Evolutionary conservation across 2,888 invertebrate genomes (phyloP).

Genomic region (Metacarcinus magister): DNA sequence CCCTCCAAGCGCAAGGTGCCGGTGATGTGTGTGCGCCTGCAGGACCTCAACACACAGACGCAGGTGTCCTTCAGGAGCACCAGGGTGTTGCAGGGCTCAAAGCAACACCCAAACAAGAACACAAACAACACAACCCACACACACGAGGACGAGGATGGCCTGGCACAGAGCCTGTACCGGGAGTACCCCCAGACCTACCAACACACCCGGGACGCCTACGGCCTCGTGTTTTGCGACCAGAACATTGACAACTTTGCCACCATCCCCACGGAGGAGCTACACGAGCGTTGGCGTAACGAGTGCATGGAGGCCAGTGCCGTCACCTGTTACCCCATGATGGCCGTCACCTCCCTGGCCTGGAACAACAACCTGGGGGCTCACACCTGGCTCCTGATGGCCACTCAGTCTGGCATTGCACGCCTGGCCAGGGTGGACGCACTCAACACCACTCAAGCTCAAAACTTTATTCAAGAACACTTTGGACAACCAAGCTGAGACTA

Average conservation of each 20-base stretch:
- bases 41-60: background rate
- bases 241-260: conserved; percentile 79
- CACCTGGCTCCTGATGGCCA: conserved; percentile 85
- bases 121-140: background rate
- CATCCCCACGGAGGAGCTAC: conserved; percentile 81
- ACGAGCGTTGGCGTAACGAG: conserved; percentile 83
- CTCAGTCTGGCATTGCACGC: conserved; percentile 85
- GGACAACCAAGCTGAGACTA: background rate
- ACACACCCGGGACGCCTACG: conserved; percentile 68
- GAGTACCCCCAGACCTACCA: conserved; percentile 67
- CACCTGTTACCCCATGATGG: conserved; percentile 85
- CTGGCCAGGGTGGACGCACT: conserved; percentile 61
- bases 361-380: conserved; percentile 86
- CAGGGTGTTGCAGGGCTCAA: conserved; percentile 54
- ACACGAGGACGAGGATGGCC: conserved; percentile 82
- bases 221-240: conserved; percentile 75
- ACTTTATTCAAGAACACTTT: background rate
- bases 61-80: conserved; percentile 70
- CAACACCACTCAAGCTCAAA: background rate
- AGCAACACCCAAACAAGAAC: background rate
- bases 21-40: conserved; percentile 62
- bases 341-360: conserved; percentile 84
- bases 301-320: conserved; percentile 83
- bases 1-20: conserved; percentile 73
- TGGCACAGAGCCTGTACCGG: conserved; percentile 83